Percentiles rank a stretch among this genome's conserved stretches.
These are phyloP conservation scores for Eupithecia pulchellata DNA, from an alignment of 2,888 invertebrate genomes.

Conservation along the genomic window DNA sequence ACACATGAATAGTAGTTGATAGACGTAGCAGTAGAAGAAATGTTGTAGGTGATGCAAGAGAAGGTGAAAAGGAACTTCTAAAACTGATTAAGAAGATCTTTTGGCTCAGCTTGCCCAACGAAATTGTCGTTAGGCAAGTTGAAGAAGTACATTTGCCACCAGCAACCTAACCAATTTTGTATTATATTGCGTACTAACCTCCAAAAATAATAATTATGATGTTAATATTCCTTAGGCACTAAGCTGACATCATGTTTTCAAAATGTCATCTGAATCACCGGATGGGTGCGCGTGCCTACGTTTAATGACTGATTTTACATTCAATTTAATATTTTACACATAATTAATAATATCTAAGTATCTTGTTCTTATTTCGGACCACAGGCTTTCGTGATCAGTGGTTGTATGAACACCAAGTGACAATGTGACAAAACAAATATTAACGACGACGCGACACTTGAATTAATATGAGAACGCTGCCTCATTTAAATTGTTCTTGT, in stretches of 20 bases:
- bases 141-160: too few relatives aligned
- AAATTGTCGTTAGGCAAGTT: too few relatives aligned
- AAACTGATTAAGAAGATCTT: too few relatives aligned
- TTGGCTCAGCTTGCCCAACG: too few relatives aligned
- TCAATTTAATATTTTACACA: background rate
- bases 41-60: too few relatives aligned
- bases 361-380: background rate
- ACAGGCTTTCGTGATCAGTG: background rate
- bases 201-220: background rate
- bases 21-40: too few relatives aligned
- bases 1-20: too few relatives aligned
- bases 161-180: background rate
- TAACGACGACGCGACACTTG: too few relatives aligned
- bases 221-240: conserved; percentile 6
- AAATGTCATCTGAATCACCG: conserved; percentile 27
- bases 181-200: background rate
- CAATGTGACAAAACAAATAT: background rate
- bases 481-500: background rate
- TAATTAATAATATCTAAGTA: background rate
- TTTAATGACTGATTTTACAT: conserved; percentile 9
- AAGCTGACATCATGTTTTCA: conserved; percentile 30
- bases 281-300: conserved; percentile 10
- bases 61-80: too few relatives aligned
- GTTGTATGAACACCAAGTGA: background rate
- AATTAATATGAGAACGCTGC: background rate